Evolutionary conservation across 2,797 vertebrate species (phyloP).

Genomic region (Hippopotamyrus pictus): DNA sequence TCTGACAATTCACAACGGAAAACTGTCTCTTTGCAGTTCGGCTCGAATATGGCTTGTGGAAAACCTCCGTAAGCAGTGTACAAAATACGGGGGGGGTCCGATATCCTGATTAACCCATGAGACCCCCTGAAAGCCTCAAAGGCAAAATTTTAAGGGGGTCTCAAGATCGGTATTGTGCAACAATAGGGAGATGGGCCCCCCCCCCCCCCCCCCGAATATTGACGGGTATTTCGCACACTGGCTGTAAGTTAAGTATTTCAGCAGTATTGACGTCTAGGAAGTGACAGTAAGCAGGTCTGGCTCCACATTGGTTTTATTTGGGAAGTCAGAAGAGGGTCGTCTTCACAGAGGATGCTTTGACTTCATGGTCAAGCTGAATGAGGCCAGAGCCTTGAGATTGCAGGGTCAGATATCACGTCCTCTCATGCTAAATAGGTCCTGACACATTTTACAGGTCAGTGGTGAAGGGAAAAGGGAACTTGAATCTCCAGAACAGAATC

Average conservation of each 20-base stretch:
- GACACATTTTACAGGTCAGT: background rate
- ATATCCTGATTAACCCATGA: no score
- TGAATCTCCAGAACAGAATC: background rate
- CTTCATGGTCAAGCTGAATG: background rate
- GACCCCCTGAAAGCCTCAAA: no score
- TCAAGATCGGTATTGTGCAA: no score
- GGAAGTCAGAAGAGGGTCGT: background rate
- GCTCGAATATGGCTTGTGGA: background rate
- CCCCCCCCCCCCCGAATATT: no score
- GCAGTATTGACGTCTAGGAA: background rate
- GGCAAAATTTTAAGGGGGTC: no score
- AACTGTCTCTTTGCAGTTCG: background rate
- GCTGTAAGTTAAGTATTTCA: background rate
- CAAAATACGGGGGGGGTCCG: no score
- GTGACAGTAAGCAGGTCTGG: background rate
- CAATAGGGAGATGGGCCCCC: no score
- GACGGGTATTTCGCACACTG: no score
- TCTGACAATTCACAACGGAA: background rate
- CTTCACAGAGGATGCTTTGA: background rate
- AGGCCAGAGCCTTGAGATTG: background rate
- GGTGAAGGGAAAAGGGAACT: background rate
- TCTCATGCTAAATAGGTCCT: background rate
- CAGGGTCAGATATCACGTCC: background rate
- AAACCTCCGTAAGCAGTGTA: background rate
- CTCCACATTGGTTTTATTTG: background rate